Base-by-base conservation (phyloP, 2,113 vertebrate genomes). In the Emydura subglobosa region DNA sequence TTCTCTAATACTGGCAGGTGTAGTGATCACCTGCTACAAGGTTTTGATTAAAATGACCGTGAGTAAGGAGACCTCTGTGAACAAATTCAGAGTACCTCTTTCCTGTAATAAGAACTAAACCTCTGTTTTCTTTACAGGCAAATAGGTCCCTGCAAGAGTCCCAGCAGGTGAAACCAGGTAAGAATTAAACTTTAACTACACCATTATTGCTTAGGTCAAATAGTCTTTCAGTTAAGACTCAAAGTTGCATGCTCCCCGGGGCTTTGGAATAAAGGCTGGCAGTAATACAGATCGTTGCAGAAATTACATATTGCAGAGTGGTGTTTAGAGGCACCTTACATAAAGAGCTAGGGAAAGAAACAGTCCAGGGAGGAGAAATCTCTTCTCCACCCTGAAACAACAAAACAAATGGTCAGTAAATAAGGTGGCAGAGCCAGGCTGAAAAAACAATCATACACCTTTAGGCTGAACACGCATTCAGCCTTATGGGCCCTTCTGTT, bases 121-220 rank as follows among this genome's bases (percentile, higher is more conserved):
- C 4, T 79, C 29, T 68, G 4, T n/a, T 68, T 80, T 79, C 17
- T 79, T 87, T 54, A 1, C 10, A 98, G 97, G 55, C 7, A 10
- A 53, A 39, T 8, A 25, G 2, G 4, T 84, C n/a, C 4, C 61
- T 44, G 82, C 31, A 2, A 44, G 51, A 93, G 5, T 1, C 59
- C 3, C 76, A 42, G 61, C 50, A 83, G 4, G 4, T 78, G 54
- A 94, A 93, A 74, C 4, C 61, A 94, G 97, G 97, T 98, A 92
- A 93, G 93, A 54, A 39, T 68, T 50, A 76, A 49, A 9, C 84
- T 42, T 85, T 16, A 49, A 7, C 17, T 39, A 72, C 17, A 8
- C 1, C 7, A 8, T 27, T 47, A 25, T 14, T 78, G 42, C 25
- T 44, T 76, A 39, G 19, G 25, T 5, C 42, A 44, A 44, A 27